Base-by-base conservation (phyloP, 2,888 invertebrate species). In the Ceratothoa steindachneri region DNA sequence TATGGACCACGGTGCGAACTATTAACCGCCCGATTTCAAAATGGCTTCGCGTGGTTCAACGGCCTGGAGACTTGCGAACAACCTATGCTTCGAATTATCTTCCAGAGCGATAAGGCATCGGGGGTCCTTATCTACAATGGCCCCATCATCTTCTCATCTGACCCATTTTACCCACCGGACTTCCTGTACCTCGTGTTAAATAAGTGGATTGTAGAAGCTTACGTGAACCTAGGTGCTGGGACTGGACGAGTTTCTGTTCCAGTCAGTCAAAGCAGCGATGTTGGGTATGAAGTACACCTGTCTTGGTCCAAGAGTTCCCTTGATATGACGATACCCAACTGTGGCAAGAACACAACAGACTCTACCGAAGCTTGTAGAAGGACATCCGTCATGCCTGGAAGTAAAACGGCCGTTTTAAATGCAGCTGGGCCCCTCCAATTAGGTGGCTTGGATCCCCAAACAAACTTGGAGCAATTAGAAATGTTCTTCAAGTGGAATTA, bases 1-100 rank as follows among this genome's bases (percentile, higher is more conserved):
- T 78, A 78, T 60, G 78, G 78, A 15, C 75, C 74, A 5, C 67
- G 71, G 5, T 78, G 78, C 30, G 75, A 78, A 30, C 74, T 78
- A 4, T 27, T 75, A 31, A 75, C 75, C 2, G 78, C 75, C 1
- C 52, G 75, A 15, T 73, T 78, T 53, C 65, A 75, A 41, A 30
- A 30, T 19, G 74, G 78, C 1, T 78, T 64, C 28, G 75, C 78
- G 2, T 78, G 78, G 78, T 78, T 69, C 30, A 66, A 73, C 1
- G 67, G 75, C 15, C 27, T 76, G n/a, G 75, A 65, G 1, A 69
- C 75, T 4, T 78, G 78, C 22, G 75, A 78, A 22, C 68, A 66
- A 5, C 73, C 78, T 1, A 52, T 70, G n/a, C 67, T 78, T 2
- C 71, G 71, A 15, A 28, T 78, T 9, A 66, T 70, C 5, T 78